phyloP scores from a whole-genome alignment of 2,113 vertebrate genomes.

The Microtus montanus region DNA sequence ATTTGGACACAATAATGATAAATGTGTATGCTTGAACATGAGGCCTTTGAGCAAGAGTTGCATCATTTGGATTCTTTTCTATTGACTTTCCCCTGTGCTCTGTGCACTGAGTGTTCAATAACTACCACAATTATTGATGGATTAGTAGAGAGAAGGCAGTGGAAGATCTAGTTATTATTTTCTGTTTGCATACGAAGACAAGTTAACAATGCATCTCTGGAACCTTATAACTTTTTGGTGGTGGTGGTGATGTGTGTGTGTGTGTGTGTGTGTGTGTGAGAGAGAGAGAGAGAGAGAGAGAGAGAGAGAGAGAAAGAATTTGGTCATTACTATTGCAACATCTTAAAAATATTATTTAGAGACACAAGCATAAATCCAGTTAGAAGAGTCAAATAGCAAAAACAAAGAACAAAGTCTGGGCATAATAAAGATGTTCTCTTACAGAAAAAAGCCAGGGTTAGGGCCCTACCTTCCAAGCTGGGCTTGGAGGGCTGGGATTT shows the following conservation, averaged over 20 bases:
- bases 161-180: conserved; percentile 28
- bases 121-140: conserved; percentile 33
- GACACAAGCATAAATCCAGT: background rate
- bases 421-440: background rate
- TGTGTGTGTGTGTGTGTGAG: background rate
- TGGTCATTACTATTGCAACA: background rate
- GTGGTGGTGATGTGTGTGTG: background rate
- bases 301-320: no score
- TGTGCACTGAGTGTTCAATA: conserved; percentile 38
- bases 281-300: no score
- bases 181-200: background rate
- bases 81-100: conserved; percentile 26
- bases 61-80: background rate
- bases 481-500: background rate
- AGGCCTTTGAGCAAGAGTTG: background rate
- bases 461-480: background rate
- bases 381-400: background rate
- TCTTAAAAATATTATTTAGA: conserved; percentile 30
- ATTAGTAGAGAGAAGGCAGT: conserved; percentile 27
- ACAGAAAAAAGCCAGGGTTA: background rate
- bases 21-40: conserved; percentile 2
- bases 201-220: conserved; percentile 48
- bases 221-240: background rate
- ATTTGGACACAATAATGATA: conserved; percentile 8
- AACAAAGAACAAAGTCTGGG: background rate